Conservation (phyloP, 92 coral and sea anemone species). For the Epizoanthus rinbou region DNA sequence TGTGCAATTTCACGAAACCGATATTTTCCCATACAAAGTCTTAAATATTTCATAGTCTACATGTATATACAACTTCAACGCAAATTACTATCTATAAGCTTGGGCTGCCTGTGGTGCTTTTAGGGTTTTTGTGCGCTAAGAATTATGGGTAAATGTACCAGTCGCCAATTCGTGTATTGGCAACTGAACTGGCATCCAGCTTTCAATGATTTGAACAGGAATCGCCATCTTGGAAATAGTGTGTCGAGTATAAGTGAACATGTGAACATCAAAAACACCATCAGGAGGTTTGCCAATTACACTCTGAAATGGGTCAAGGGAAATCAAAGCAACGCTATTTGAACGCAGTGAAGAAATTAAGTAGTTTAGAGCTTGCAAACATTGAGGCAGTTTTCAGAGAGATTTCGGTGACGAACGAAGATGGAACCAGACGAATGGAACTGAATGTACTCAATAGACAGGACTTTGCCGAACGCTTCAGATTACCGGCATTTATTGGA, state of each 20-base stretch:
- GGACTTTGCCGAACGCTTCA: constrained; percentile 95
- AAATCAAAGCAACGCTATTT: constrained; percentile 81
- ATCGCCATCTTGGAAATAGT: constrained; percentile 13
- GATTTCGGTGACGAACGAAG: constrained; percentile 83
- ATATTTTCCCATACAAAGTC: too few species aligned
- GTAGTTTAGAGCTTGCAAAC: constrained; percentile 84
- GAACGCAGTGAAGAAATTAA: constrained; percentile 89
- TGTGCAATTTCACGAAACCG: too few species aligned
- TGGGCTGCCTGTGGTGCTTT: too few species aligned
- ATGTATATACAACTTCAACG: too few species aligned
- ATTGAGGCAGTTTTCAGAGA: constrained; percentile 93
- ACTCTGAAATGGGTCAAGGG: constrained; percentile 78
- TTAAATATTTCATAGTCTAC: too few species aligned
- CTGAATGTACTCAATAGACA: constrained; percentile 85
- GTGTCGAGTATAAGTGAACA: not conserved
- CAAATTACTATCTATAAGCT: too few species aligned
- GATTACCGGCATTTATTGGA: constrained; percentile 94
- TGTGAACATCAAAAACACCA: not conserved
- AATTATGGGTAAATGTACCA: too few species aligned
- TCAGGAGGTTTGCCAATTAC: not conserved
- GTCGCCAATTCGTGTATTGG: too few species aligned
- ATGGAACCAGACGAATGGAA: constrained; percentile 86
- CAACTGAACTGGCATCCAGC: too few species aligned
- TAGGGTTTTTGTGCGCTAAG: too few species aligned
- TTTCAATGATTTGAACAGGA: too few species aligned